Evolutionary conservation across 2,888 invertebrate species (phyloP).

Genomic region (Sycophila texana): DNA sequence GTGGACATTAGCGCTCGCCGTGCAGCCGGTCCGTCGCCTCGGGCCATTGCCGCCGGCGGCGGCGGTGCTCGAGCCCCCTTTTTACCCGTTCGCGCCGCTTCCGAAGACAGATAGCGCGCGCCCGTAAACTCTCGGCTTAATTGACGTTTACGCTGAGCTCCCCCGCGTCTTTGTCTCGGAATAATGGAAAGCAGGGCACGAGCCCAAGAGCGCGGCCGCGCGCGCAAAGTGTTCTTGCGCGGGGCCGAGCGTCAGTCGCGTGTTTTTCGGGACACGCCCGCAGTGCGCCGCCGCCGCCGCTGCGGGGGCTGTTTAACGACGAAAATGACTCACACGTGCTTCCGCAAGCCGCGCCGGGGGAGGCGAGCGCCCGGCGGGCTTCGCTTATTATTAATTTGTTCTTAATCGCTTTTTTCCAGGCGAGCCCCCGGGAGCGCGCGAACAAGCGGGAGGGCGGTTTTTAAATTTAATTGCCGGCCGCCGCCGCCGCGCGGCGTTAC

Average conservation of each 20-base stretch:
- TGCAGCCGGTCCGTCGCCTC: slow-evolving; percentile 49
- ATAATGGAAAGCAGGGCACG: slow-evolving; percentile 38
- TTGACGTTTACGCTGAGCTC: slow-evolving; percentile 49
- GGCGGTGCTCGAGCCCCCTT: neutral
- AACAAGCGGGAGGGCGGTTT: too few relatives aligned
- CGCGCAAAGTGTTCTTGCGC: neutral
- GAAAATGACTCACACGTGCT: slow-evolving; percentile 52
- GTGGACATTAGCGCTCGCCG: slow-evolving; percentile 63
- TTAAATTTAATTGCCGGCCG: slow-evolving; percentile 22
- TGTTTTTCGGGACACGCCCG: slow-evolving; percentile 29
- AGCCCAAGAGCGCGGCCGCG: neutral
- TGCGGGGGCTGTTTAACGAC: slow-evolving; percentile 42
- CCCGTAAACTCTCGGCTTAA: slow-evolving; percentile 46
- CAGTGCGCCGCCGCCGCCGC: neutral
- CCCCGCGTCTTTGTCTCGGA: slow-evolving; percentile 41
- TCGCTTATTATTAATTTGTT: slow-evolving; percentile 52
- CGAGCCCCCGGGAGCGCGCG: neutral
- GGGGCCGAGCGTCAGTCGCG: neutral
- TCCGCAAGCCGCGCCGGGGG: slow-evolving; percentile 50
- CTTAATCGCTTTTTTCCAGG: slow-evolving; percentile 32
- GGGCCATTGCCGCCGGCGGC: slow-evolving; percentile 35
- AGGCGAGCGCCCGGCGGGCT: slow-evolving; percentile 56
- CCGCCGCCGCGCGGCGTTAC: neutral
- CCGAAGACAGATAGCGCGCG: slow-evolving; percentile 45
- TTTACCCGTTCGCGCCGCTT: slow-evolving; percentile 38